Base-by-base conservation (phyloP, 2,113 vertebrate species). In the Paratilapia polleni region DNA sequence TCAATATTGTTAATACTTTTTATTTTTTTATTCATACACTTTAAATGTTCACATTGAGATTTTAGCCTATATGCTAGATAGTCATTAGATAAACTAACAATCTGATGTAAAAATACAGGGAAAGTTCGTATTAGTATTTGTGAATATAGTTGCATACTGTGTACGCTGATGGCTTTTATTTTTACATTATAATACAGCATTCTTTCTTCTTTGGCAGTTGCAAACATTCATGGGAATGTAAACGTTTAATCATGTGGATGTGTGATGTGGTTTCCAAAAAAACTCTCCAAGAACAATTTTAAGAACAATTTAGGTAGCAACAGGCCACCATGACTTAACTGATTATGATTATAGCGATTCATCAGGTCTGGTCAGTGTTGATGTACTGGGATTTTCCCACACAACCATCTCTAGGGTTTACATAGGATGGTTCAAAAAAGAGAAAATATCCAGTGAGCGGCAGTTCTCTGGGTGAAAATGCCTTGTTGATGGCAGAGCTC, bases 341-440 rank as follows among this genome's bases (percentile, higher is more conserved):
- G n/a, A n/a, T n/a, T n/a, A 43, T 43, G 13, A 43, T 43, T n/a
- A 41, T 17, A 24, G 36, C 9, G 38, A 43, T 66, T 66, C 14
- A 43, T 66, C 36, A 43, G 13, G n/a, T 66, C 22, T 43, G 63
- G 63, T 10, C 8, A 68, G 0, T n/a, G n/a, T n/a, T n/a, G n/a
- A n/a, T n/a, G n/a, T n/a, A n/a, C n/a, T n/a, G n/a, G n/a, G n/a
- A n/a, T n/a, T n/a, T n/a, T n/a, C n/a, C n/a, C n/a, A n/a, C n/a
- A n/a, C n/a, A n/a, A n/a, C n/a, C n/a, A 66, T 66, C n/a, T 10
- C 15, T 36, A 24, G 13, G 41, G 62, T 66, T 24, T 66, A 66
- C 38, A 66, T 1, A 66, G 7, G 43, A 2, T 66, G 63, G 2
- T 24, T n/a, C 0, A 0, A 24, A 17, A 43, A 66, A 43, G 0